Base-by-base conservation (phyloP, 2,113 vertebrate genomes). In the Trematocara variabile region DNA sequence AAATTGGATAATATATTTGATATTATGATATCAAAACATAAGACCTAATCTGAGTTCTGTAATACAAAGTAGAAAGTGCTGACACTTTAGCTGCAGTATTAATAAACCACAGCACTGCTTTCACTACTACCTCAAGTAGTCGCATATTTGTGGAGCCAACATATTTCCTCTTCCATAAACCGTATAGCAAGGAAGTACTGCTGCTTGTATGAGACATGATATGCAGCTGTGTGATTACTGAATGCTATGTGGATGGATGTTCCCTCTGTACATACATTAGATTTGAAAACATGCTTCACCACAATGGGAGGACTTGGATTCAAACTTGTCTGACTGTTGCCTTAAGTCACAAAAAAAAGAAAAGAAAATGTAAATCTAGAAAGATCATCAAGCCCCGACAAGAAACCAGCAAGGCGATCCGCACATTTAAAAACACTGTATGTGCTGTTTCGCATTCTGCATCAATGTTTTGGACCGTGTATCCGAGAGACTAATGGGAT, bases 401-500 rank as follows among this genome's bases (percentile, higher is more conserved):
- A 83, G 83, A 83, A 79, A 77, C 56, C 16, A 5, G 53, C 80
- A 55, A 90, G 30, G 79, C 58, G 85, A 82, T 88, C 88, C 86
- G 60, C 82, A 77, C 56, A 46, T 92, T 92, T 81, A 83, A 86
- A 91, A 87, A 75, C 37, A 78, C 18, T 37, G 39, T 28, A 25
- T 63, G 54, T 52, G 34, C 77, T 79, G 54, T n/a, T 28, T 78
- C 54, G 18, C 54, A 68, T 83, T 88, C 7, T 80, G 83, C 77
- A 79, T 46, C 30, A 56, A 92, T 81, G 65, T 87, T 86, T 81
- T 48, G 77, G 85, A 54, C 28, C 79, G 54, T 22, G 63, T 75
- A 34, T 77, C 63, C 3, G 14, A 78, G 52, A 81, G 53, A 92
- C 92, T 93, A 88, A 93, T 94, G 90, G 91, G 86, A 88, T 90